A percentile compares a stretch with the other conserved stretches of the same genome.
Conservation (phyloP, 2,888 invertebrate genomes). For the Bellardia pandia region DNA sequence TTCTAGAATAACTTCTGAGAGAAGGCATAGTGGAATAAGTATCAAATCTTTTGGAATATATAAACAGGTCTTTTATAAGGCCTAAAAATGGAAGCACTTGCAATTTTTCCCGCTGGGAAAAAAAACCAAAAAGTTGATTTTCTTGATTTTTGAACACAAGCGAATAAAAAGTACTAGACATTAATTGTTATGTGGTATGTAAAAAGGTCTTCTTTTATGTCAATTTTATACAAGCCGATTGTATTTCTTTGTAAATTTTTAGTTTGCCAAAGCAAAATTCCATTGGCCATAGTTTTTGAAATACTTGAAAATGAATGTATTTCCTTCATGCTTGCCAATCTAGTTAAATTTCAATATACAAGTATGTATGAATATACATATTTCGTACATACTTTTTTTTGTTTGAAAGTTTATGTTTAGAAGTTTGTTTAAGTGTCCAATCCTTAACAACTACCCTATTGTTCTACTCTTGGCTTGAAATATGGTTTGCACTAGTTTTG, state of each 20-base stretch:
- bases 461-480: background rate
- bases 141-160: background rate
- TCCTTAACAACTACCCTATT: background rate
- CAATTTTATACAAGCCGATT: background rate
- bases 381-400: background rate
- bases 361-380: background rate
- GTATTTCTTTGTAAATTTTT: background rate
- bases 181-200: background rate
- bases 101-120: too few species aligned
- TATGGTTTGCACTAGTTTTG: background rate
- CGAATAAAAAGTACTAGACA: background rate
- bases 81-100: too few species aligned
- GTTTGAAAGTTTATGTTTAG: conserved; percentile 2
- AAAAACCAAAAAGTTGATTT: too few species aligned
- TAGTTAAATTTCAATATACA: background rate
- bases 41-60: too few species aligned
- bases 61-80: too few species aligned
- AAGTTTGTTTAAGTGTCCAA: background rate
- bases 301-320: conserved; percentile 2
- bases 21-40: too few species aligned
- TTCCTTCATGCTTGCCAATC: background rate
- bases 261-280: background rate
- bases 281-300: conserved; percentile 17
- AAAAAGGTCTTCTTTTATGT: conserved; percentile 2
- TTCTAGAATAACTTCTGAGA: too few species aligned